Conservation (phyloP, 1,140 invertebrate species). For the Drosophila kepulauana region DNA sequence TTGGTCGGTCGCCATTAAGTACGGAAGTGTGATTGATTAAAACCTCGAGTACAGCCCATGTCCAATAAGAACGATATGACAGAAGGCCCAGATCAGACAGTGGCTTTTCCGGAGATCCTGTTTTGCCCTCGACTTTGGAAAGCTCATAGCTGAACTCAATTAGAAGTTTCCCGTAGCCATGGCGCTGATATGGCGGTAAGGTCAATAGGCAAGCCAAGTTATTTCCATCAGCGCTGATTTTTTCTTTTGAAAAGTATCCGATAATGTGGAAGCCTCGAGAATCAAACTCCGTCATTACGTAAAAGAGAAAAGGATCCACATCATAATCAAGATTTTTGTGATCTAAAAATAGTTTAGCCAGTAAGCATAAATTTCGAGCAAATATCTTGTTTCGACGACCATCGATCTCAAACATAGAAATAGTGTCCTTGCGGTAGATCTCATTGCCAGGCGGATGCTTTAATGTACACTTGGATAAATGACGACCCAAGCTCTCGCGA, state of each 20-base stretch:
- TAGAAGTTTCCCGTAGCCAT: constrained; percentile 98
- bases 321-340: constrained; percentile 99
- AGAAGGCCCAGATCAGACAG: constrained; percentile 97
- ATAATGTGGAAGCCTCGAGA: constrained; percentile 97
- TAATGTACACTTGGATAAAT: constrained; percentile 91
- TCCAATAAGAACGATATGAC: constrained; percentile 98
- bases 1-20: constrained; percentile 89
- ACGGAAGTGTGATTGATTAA: constrained; percentile 82
- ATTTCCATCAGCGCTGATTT: constrained; percentile 97
- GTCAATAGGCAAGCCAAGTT: constrained; percentile 99
- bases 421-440: constrained; percentile 95
- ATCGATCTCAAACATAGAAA: constrained; percentile 95
- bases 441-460: constrained; percentile 95
- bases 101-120: constrained; percentile 98
- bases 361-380: constrained; percentile 97
- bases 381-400: constrained; percentile 96
- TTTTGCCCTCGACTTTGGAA: constrained; percentile 94
- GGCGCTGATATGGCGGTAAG: constrained; percentile 97
- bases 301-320: constrained; percentile 99
- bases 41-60: constrained; percentile 96
- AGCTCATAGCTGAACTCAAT: constrained; percentile 97
- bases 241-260: constrained; percentile 99
- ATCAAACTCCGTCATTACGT: constrained; percentile 97
- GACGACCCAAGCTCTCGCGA: constrained; percentile 93
- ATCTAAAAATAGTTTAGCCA: constrained; percentile 98